phyloP scores from a whole-genome alignment of 2,797 vertebrate genomes.

The Pampus argenteus region DNA sequence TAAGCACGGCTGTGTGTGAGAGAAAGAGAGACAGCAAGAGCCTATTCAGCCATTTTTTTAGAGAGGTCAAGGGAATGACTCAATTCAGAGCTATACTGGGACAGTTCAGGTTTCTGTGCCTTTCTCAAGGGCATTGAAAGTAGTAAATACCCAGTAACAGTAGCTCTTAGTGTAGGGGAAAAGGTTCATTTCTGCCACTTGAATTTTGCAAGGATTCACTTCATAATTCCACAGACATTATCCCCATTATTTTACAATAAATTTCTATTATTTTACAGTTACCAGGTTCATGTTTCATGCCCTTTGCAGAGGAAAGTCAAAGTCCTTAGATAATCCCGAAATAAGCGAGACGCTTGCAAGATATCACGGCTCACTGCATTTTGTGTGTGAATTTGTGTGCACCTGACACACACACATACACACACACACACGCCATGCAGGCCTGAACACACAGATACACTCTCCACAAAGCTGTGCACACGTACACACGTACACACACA shows the following conservation, averaged over 20 bases:
- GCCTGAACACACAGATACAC: conserved; percentile 19
- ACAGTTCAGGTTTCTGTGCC: not conserved
- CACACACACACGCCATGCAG: conserved; percentile 23
- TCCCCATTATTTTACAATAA: too few species aligned
- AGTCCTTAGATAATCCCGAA: conserved; percentile 41
- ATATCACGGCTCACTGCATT: conserved; percentile 45
- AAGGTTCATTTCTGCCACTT: not conserved
- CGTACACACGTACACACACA: conserved; percentile 22
- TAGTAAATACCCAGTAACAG: not conserved
- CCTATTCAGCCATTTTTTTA: conserved; percentile 5
- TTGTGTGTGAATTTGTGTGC: conserved; percentile 30
- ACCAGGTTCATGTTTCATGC: not conserved
- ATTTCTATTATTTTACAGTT: conserved; percentile 9
- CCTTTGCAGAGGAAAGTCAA: conserved; percentile 5
- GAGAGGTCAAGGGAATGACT: conserved; percentile 20
- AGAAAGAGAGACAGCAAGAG: not conserved
- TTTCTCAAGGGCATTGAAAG: not conserved
- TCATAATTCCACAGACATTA: not conserved
- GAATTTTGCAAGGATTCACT: not conserved
- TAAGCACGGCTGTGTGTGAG: conserved; percentile 20
- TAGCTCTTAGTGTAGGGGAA: not conserved
- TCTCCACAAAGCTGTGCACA: conserved; percentile 38
- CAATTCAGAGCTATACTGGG: not conserved
- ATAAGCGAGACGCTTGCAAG: conserved; percentile 40
- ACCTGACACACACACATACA: conserved; percentile 20